phyloP scores from a whole-genome alignment of 2,888 invertebrate species.

The Iphiclides podalirius region DNA sequence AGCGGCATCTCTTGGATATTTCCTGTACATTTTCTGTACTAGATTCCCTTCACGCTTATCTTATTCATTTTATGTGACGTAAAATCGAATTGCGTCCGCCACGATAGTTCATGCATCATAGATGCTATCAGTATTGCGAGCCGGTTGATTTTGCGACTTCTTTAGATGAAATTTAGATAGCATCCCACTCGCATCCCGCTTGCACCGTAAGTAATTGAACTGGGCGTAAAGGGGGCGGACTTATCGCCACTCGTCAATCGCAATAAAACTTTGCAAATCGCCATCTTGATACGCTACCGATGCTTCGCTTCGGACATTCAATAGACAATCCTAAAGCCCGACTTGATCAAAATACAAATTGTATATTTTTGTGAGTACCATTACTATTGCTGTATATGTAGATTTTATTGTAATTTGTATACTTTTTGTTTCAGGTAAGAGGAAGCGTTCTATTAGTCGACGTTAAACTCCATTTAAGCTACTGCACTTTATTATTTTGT shows the following conservation, averaged over 20 bases:
- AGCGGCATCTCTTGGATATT: background rate
- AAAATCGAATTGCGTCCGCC: slow-evolving; percentile 53
- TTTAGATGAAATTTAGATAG: slow-evolving; percentile 74
- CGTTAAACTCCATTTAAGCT: too few relatives aligned
- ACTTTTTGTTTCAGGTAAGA: slow-evolving; percentile 38
- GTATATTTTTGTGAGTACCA: too few relatives aligned
- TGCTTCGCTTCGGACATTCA: slow-evolving; percentile 18
- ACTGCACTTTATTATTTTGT: too few relatives aligned
- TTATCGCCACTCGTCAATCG: slow-evolving; percentile 69
- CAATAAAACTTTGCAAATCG: slow-evolving; percentile 68
- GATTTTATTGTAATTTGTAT: background rate
- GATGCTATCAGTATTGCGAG: slow-evolving; percentile 27
- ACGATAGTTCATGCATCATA: slow-evolving; percentile 20
- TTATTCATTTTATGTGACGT: slow-evolving; percentile 47
- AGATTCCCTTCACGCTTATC: slow-evolving; percentile 48
- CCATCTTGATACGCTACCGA: slow-evolving; percentile 37
- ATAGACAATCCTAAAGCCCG: background rate
- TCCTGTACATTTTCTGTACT: slow-evolving; percentile 32
- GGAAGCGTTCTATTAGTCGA: too few relatives aligned
- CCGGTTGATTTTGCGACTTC: slow-evolving; percentile 46
- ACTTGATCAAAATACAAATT: background rate
- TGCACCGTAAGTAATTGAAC: slow-evolving; percentile 73
- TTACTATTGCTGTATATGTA: too few relatives aligned
- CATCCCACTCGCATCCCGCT: slow-evolving; percentile 40
- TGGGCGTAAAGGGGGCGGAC: slow-evolving; percentile 49